phyloP scores from a whole-genome alignment of 1,140 invertebrate genomes.

The Batillaria attramentaria region DNA sequence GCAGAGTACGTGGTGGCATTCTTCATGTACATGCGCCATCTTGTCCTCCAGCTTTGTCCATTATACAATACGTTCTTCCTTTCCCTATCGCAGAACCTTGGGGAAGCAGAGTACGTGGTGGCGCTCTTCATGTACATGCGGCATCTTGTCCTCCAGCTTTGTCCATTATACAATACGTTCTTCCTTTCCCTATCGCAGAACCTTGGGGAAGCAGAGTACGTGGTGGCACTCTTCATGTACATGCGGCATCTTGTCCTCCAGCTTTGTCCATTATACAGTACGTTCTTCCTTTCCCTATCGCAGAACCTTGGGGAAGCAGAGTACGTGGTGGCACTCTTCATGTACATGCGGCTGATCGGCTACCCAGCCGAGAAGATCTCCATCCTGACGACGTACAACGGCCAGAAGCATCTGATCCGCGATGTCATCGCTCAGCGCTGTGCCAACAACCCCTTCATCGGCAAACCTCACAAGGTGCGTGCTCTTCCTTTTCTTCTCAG shows the following conservation, averaged over 20 bases:
- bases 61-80: too few species aligned
- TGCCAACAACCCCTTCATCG: slow-evolving; percentile 96
- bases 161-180: too few species aligned
- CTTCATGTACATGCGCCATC: slow-evolving; percentile 99
- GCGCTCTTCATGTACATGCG: slow-evolving; percentile 99
- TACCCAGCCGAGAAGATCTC: slow-evolving; percentile 99
- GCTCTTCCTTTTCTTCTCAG: neutral
- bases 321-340: slow-evolving; percentile 97
- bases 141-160: too few species aligned
- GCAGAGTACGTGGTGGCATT: slow-evolving; percentile 98
- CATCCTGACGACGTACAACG: slow-evolving; percentile 99
- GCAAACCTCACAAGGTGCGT: slow-evolving; percentile 90
- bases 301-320: slow-evolving; percentile 99
- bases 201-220: slow-evolving; percentile 98
- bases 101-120: slow-evolving; percentile 98
- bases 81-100: slow-evolving; percentile 86
- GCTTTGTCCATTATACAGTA: too few species aligned
- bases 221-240: slow-evolving; percentile 98
- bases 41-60: too few species aligned
- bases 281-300: slow-evolving; percentile 4
- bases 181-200: slow-evolving; percentile 83
- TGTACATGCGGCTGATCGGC: slow-evolving; percentile 98
- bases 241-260: too few species aligned
- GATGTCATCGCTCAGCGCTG: slow-evolving; percentile 97
- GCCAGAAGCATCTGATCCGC: slow-evolving; percentile 96